Base-by-base conservation (phyloP, 2,113 vertebrate species). In the Poeciliopsis prolifica region DNA sequence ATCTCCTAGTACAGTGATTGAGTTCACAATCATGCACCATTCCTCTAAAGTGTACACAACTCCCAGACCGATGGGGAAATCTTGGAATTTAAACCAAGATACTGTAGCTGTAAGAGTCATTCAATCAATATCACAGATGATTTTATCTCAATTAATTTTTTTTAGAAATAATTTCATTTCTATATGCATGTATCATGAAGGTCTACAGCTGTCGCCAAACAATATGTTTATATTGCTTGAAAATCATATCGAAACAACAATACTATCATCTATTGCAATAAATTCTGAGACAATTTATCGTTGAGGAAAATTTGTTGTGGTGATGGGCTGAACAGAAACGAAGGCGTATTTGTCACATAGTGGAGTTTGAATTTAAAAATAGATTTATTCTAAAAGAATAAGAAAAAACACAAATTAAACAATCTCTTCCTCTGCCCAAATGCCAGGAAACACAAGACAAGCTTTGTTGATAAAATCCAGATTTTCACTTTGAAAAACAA, bases 1-100 rank as follows among this genome's bases (percentile, higher is more conserved):
- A 94, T 87, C 90, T 83, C 80, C 84, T 80, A 75, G 26, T 33
- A 6, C 85, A 82, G 93, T 93, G 93, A 94, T 93, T 93, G 92
- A 94, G 90, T 92, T 93, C 91, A 90, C 89, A 89, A 88, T 92
- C 86, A 87, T 69, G 80, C 73, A 15, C 75, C 87, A 81, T 89
- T 85, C 79, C 89, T 89, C 81, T 88, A 77, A 80, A 88, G 84
- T 86, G 81, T 90, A 77, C 85, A 80, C 74, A 77, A 77, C 75
- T 84, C 83, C 79, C 86, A 91, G 91, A 93, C 86, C 89, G 89
- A 92, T 86, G 83, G 85, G 72, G 84, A 76, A 91, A 91, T 91
- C 81, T 91, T 86, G 83, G 81, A 85, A 88, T 84, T 78, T 70
- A 68, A 79, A 70, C 69, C 68, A 68, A 68, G 80, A 80, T 81